Evolutionary conservation across 2,113 vertebrate species (phyloP).

Genomic region (Xiphophorus couchianus): DNA sequence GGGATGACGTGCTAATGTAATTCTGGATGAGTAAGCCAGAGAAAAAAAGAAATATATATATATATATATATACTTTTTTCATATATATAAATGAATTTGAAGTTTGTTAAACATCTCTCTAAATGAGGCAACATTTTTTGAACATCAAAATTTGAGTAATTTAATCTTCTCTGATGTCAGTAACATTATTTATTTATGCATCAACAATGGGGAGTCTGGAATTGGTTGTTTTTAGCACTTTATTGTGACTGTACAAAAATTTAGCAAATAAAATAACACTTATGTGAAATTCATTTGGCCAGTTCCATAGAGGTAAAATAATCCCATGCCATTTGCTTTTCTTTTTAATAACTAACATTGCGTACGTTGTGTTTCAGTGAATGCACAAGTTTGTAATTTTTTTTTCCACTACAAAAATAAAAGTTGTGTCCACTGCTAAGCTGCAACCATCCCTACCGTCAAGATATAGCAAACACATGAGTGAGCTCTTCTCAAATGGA

Average conservation of each 20-base stretch:
- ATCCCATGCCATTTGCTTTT: conserved; percentile 19
- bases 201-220: background rate
- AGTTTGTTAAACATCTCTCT: no score
- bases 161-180: background rate
- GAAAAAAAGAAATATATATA: no score
- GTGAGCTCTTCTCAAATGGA: conserved; percentile 28
- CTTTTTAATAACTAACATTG: conserved; percentile 7
- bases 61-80: no score
- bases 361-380: conserved; percentile 27
- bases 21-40: no score
- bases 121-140: no score
- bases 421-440: conserved; percentile 7
- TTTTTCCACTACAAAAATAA: conserved; percentile 13
- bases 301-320: conserved; percentile 48
- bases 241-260: conserved; percentile 76
- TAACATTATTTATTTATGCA: no score
- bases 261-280: conserved; percentile 68
- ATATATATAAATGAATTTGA: background rate
- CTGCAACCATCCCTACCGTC: conserved; percentile 26
- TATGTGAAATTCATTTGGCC: conserved; percentile 64
- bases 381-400: conserved; percentile 12
- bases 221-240: conserved; percentile 58
- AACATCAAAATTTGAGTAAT: background rate
- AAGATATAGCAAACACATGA: conserved; percentile 32
- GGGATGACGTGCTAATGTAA: no score